Conservation (phyloP, 2,888 invertebrate genomes). For the Odontocerum albicorne region DNA sequence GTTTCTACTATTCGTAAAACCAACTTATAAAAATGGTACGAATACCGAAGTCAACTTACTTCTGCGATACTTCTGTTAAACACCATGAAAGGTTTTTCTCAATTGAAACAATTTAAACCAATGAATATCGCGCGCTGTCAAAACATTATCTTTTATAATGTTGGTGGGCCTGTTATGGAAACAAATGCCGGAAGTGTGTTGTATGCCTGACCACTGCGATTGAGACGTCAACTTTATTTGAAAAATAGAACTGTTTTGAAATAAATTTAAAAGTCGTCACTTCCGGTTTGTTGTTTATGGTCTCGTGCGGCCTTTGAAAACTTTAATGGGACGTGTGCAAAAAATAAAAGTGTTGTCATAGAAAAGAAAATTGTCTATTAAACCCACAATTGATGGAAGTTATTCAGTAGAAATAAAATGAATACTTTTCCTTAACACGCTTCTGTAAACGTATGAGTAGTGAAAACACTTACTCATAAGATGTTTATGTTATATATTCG, state of each 20-base stretch:
- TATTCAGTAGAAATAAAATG: no score
- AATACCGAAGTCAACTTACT: no score
- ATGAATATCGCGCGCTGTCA: slow-evolving; percentile 21
- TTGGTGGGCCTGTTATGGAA: slow-evolving; percentile 24
- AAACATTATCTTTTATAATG: slow-evolving; percentile 21
- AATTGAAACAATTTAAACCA: not conserved
- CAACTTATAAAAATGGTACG: no score
- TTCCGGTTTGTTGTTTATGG: slow-evolving; percentile 25
- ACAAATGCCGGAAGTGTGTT: slow-evolving; percentile 25
- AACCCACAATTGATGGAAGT: no score
- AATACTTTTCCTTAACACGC: no score
- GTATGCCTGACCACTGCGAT: slow-evolving; percentile 24
- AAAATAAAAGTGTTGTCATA: no score
- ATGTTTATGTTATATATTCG: no score
- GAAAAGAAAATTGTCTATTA: slow-evolving; percentile 6
- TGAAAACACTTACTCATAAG: no score
- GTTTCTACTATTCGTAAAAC: no score
- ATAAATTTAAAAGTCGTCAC: slow-evolving; percentile 27
- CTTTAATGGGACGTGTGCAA: slow-evolving; percentile 20
- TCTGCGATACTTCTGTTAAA: slow-evolving; percentile 4
- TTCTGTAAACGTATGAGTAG: no score
- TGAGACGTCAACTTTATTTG: slow-evolving; percentile 28
- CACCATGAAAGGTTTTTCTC: not conserved
- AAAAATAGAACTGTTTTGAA: slow-evolving; percentile 7
- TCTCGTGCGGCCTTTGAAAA: slow-evolving; percentile 11